Conservation (phyloP, 1,140 invertebrate species). For the Danaus melanippus region DNA sequence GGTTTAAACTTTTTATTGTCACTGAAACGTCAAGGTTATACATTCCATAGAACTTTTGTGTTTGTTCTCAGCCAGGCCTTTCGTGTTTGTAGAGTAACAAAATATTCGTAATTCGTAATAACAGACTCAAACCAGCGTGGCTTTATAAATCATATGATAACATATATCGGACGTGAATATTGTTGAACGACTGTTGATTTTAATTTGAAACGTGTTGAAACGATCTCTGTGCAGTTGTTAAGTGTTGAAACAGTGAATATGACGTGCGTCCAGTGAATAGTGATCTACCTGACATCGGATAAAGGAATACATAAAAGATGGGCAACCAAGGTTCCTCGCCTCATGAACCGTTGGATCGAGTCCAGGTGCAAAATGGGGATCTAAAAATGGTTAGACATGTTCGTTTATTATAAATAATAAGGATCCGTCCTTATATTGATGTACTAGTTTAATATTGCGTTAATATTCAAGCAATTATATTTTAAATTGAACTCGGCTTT, state of each 20-base stretch:
- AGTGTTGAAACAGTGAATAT: conserved; percentile 17
- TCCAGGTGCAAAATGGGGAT: conserved; percentile 54
- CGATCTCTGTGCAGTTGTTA: conserved; percentile 8
- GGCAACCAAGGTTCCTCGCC: conserved; percentile 79
- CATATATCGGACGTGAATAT: conserved; percentile 25
- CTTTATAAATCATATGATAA: too few relatives aligned
- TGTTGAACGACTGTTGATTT: conserved; percentile 28
- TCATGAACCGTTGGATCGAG: conserved; percentile 77
- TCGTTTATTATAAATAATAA: neutral
- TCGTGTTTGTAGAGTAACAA: conserved; percentile 57
- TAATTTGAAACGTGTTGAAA: conserved; percentile 13
- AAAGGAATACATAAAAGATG: conserved; percentile 58
- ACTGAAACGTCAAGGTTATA: conserved; percentile 38
- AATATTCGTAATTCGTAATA: conserved; percentile 39
- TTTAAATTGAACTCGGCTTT: conserved; percentile 5
- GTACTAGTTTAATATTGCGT: neutral
- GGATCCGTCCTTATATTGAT: too few relatives aligned
- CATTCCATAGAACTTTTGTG: conserved; percentile 41
- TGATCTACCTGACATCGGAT: conserved; percentile 7
- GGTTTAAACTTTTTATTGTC: too few relatives aligned
- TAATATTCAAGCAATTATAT: conserved; percentile 1
- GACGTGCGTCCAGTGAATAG: conserved; percentile 27
- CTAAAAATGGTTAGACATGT: conserved; percentile 56
- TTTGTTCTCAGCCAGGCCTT: conserved; percentile 53
- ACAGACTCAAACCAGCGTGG: too few relatives aligned